Evolutionary conservation across 2,113 vertebrate species (phyloP).

Genomic region (Pogonocichla stellata): DNA sequence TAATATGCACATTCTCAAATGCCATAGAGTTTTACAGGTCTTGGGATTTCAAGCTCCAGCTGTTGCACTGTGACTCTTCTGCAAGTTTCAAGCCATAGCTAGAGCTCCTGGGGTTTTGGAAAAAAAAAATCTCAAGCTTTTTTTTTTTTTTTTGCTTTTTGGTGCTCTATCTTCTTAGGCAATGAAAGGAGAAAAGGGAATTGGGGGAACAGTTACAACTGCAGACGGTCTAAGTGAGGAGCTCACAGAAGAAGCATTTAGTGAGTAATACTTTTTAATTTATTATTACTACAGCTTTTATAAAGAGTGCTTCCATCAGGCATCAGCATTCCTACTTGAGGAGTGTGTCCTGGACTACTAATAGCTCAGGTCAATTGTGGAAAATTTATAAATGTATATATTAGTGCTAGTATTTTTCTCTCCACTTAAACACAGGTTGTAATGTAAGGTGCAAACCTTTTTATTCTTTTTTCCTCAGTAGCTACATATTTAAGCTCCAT

Average conservation of each 20-base stretch:
- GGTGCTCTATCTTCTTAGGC: conserved; percentile 70
- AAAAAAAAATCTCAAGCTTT: not conserved
- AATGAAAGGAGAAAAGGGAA: conserved; percentile 99
- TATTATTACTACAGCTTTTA: not conserved
- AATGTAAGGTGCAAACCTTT: not conserved
- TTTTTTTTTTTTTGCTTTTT: not conserved
- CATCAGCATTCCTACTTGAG: not conserved
- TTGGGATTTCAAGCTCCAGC: conserved; percentile 4
- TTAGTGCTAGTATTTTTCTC: not conserved
- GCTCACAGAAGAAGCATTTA: conserved; percentile 92
- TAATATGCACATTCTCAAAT: not conserved
- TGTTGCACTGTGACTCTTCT: not conserved
- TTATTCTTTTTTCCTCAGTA: not conserved
- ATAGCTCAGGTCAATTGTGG: not conserved
- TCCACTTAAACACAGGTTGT: not conserved
- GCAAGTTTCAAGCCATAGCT: not conserved
- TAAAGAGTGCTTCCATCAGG: not conserved
- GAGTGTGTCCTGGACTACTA: not conserved
- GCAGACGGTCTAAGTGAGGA: conserved; percentile 90
- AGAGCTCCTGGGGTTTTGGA: not conserved
- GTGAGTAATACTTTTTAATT: conserved; percentile 77
- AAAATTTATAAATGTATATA: not conserved
- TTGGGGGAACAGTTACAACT: conserved; percentile 81
- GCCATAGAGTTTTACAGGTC: not conserved
- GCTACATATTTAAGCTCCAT: not conserved